phyloP scores from a whole-genome alignment of 1,140 invertebrate genomes.

The Araneus ventricosus region DNA sequence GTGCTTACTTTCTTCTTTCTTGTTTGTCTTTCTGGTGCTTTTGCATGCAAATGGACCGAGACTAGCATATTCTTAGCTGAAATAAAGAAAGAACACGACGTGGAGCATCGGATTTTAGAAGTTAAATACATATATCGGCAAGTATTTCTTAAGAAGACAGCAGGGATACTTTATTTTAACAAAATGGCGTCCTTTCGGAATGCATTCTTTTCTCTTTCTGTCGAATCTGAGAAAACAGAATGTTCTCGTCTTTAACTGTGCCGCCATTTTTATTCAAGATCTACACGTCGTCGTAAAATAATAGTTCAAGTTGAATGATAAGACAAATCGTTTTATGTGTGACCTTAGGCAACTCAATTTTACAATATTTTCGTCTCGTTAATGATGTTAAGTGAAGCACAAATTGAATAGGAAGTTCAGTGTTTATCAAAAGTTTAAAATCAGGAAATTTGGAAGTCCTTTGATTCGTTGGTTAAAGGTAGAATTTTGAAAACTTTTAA shows the following conservation, averaged over 20 bases:
- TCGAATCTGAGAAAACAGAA: neutral
- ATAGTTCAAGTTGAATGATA: neutral
- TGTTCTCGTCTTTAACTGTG: neutral
- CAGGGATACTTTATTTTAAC: neutral
- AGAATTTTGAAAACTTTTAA: too few species aligned
- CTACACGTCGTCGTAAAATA: neutral
- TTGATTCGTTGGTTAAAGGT: too few species aligned
- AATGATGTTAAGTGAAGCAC: too few species aligned
- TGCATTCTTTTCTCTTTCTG: neutral
- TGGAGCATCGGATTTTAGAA: conserved; percentile 1
- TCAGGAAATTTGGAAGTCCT: too few species aligned
- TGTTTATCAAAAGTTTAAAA: too few species aligned
- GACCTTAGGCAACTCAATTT: neutral
- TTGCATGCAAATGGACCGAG: neutral
- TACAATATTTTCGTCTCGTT: neutral
- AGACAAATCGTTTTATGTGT: neutral
- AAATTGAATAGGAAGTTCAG: neutral
- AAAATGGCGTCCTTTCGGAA: neutral
- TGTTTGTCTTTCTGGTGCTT: conserved; percentile 6
- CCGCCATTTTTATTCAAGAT: neutral
- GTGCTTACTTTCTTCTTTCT: neutral
- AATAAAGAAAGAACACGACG: neutral
- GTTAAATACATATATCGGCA: neutral
- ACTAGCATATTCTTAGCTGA: neutral
- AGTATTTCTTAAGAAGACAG: neutral